These are phyloP conservation scores for Hydractinia echinata DNA, from an alignment of 30 jellyfish, hydroid and myxozoan species.

Conservation along the genomic window DNA sequence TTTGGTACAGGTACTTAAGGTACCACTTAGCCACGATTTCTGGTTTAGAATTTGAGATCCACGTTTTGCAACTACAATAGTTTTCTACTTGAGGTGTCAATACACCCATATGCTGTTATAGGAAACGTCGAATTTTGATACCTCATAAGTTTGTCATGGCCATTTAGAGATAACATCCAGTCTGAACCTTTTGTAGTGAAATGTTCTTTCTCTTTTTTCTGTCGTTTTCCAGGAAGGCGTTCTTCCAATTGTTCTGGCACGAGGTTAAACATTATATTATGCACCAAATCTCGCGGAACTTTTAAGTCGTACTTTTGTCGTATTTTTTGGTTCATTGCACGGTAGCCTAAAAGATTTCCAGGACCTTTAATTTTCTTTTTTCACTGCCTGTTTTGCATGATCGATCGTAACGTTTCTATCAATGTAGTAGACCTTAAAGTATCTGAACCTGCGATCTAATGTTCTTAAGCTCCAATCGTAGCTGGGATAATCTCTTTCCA, in stretches of 20 bases:
- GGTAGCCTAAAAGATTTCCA: constrained; percentile 37
- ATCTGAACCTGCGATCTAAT: constrained; percentile 45
- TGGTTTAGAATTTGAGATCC: too few relatives aligned
- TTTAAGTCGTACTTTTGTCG: constrained; percentile 36
- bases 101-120: too few relatives aligned
- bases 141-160: too few relatives aligned
- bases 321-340: constrained; percentile 46
- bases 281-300: constrained; percentile 40
- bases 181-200: too few relatives aligned
- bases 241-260: constrained; percentile 37
- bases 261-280: constrained; percentile 40
- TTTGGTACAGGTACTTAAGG: too few relatives aligned
- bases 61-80: too few relatives aligned
- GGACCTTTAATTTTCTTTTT: constrained; percentile 53
- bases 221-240: constrained; percentile 33
- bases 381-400: constrained; percentile 29
- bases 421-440: constrained; percentile 27
- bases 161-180: too few relatives aligned
- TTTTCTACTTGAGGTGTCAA: too few relatives aligned
- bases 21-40: too few relatives aligned
- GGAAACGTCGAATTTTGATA: too few relatives aligned
- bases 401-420: constrained; percentile 41
- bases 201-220: constrained; percentile 24
- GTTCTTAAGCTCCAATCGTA: constrained; percentile 67
- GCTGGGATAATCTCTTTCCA: constrained; percentile 48